Evolutionary conservation across 2,113 vertebrate genomes (phyloP).

Genomic region (Elaphurus davidianus): DNA sequence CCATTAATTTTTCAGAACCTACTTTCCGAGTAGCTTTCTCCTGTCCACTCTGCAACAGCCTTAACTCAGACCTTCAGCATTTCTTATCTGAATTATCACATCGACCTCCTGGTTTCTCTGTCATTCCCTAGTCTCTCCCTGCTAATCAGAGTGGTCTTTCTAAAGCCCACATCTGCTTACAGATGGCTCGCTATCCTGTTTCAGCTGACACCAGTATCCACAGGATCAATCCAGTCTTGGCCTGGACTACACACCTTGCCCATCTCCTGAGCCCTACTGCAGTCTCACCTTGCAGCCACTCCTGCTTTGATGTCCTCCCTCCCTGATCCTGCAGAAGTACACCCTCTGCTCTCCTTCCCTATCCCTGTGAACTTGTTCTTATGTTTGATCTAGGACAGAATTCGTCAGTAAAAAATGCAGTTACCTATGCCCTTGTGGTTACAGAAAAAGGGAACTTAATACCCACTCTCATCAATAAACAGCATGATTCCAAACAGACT

Average conservation of each 20-base stretch:
- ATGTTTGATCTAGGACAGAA: background rate
- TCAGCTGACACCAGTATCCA: background rate
- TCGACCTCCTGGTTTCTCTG: background rate
- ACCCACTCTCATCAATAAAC: background rate
- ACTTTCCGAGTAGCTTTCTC: background rate
- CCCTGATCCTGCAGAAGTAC: background rate
- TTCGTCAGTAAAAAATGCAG: background rate
- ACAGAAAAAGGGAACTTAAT: background rate
- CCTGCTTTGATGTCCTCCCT: background rate
- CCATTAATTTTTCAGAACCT: background rate
- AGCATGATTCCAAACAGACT: background rate
- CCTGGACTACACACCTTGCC: background rate
- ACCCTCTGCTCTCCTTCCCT: background rate
- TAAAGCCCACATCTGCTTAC: background rate
- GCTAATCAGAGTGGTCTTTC: background rate
- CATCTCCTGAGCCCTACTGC: background rate
- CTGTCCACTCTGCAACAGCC: background rate
- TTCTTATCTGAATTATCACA: background rate
- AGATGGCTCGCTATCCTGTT: background rate
- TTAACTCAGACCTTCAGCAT: background rate
- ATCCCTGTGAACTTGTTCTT: background rate
- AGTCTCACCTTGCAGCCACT: background rate
- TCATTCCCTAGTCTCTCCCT: background rate
- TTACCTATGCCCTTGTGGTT: background rate
- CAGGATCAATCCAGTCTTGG: background rate